These are phyloP conservation scores for Thomomys bottae DNA, from an alignment of 2,113 vertebrate genomes.

Conservation along the genomic window DNA sequence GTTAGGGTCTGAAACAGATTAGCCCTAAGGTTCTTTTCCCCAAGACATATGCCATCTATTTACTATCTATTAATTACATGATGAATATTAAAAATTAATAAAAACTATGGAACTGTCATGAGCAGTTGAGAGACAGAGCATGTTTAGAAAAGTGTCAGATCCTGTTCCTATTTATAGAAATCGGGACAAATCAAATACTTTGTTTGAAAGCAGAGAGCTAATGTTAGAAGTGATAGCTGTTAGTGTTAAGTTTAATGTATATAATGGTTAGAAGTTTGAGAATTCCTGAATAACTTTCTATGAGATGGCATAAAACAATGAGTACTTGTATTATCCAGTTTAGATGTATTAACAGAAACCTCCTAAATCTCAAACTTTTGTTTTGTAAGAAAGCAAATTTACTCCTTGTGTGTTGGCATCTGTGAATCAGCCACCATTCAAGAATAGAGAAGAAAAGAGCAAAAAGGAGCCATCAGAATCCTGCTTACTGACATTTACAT, in stretches of 20 bases:
- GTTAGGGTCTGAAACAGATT: not conserved
- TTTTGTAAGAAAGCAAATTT: not conserved
- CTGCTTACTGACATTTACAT: not conserved
- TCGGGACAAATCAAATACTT: not conserved
- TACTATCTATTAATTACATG: not conserved
- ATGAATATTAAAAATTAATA: not conserved
- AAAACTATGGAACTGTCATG: not conserved
- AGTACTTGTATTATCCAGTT: not conserved
- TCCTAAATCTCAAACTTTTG: not conserved
- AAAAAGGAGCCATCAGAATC: not conserved
- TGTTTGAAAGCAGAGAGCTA: not conserved
- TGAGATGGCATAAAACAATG: not conserved
- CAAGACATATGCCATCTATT: not conserved
- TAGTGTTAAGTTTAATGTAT: not conserved
- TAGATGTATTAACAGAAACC: not conserved
- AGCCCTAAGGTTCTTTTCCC: not conserved
- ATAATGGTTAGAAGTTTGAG: not conserved
- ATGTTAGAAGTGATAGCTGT: not conserved
- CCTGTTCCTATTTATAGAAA: not conserved
- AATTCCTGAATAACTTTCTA: not conserved
- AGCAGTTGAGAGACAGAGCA: not conserved
- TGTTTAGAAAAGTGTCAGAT: not conserved
- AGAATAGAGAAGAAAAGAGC: not conserved
- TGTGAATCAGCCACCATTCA: rapidly evolving
- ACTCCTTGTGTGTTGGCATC: not conserved